A percentile compares a stretch with the other conserved stretches of the same genome.
These are phyloP conservation scores for Neodiprion pinetum DNA, from an alignment of 1,140 invertebrate species.

Conservation along the genomic window DNA sequence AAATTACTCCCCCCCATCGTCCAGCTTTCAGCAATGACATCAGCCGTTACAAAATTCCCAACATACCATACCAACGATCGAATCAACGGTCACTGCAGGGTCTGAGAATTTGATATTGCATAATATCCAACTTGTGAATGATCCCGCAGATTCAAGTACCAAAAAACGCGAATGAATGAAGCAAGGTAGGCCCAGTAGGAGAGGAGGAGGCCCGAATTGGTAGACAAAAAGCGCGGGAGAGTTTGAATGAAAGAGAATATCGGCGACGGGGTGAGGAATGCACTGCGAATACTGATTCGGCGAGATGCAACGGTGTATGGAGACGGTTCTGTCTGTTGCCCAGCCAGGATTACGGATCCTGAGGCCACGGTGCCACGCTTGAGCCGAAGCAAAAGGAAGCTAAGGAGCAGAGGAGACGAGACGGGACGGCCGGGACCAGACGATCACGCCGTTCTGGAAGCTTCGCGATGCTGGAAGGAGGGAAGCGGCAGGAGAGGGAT, in stretches of 20 bases:
- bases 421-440: constrained; percentile 1
- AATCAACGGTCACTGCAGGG: too few relatives aligned
- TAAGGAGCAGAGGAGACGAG: background rate
- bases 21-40: too few relatives aligned
- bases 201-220: background rate
- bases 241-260: background rate
- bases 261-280: background rate
- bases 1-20: too few relatives aligned
- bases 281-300: background rate
- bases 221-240: background rate
- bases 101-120: too few relatives aligned
- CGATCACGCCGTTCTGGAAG: constrained; percentile 9
- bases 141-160: too few relatives aligned
- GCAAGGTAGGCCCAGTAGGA: background rate
- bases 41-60: too few relatives aligned
- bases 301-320: too few relatives aligned
- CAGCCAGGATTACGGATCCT: background rate
- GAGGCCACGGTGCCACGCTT: background rate
- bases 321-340: background rate
- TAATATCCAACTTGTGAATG: too few relatives aligned
- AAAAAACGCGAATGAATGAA: background rate
- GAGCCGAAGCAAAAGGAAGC: background rate
- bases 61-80: too few relatives aligned
- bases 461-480: background rate
- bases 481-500: background rate